A percentile compares a stretch with the other conserved stretches of the same genome.
Evolutionary conservation across 2,113 vertebrate genomes (phyloP).

Genomic region (Centrocercus urophasianus): DNA sequence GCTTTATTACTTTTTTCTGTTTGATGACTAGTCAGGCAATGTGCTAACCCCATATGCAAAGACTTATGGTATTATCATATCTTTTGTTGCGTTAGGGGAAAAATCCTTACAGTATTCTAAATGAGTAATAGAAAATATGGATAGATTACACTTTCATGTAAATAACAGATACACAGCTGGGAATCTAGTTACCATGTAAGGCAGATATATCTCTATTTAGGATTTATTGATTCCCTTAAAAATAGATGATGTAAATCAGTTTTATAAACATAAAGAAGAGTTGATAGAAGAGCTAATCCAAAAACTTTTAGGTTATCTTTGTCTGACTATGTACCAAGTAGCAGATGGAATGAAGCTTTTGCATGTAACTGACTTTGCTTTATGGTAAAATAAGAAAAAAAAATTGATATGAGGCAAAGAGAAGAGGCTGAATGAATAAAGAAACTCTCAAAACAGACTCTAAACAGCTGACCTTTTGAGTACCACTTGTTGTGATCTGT

Average conservation of each 20-base stretch:
- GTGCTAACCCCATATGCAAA: slow-evolving; percentile 51
- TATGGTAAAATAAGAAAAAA: background rate
- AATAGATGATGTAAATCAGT: background rate
- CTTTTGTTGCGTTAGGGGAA: slow-evolving; percentile 20
- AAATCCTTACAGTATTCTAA: slow-evolving; percentile 45
- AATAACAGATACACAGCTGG: slow-evolving; percentile 23
- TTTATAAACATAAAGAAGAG: slow-evolving; percentile 14
- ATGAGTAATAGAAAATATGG: slow-evolving; percentile 62
- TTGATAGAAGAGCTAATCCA: background rate
- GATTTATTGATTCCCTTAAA: background rate
- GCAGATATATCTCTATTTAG: background rate
- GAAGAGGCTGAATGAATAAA: background rate
- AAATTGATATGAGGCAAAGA: background rate
- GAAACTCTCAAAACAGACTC: background rate
- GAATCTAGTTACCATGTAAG: slow-evolving; percentile 6
- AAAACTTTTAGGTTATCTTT: background rate
- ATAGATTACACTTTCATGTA: slow-evolving; percentile 40
- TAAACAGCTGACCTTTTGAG: background rate
- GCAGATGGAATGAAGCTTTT: background rate
- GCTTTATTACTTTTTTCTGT: slow-evolving; percentile 69
- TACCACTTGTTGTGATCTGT: background rate
- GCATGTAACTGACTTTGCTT: background rate
- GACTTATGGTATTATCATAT: slow-evolving; percentile 1
- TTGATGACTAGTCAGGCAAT: slow-evolving; percentile 28
- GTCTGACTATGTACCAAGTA: background rate